Base-by-base conservation (phyloP, 2,113 vertebrate genomes). In the Atherinomorus stipes region DNA sequence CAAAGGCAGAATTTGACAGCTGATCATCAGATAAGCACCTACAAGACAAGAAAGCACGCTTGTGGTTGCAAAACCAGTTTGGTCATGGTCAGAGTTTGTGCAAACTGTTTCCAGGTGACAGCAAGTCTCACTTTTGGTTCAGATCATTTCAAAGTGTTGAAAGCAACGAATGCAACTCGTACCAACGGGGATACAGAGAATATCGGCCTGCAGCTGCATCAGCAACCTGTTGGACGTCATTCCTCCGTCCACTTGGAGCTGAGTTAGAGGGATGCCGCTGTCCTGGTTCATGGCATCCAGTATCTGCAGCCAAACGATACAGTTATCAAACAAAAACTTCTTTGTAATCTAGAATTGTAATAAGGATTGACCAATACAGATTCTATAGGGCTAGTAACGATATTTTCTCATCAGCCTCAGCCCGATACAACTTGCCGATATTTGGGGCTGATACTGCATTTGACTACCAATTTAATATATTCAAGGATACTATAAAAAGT, bases 131-230 rank as follows among this genome's bases (percentile, higher is more conserved):
- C 31, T 34, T 28, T 6, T 34, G 31, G 5, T 34, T 34, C 31
- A 34, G 28, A 28, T 28, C 28, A 28, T 28, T 4, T 28, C 28
- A 28, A 28, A 11, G 37, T 54, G 13, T 28, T 9, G 13, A 45
- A 3, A 7, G 1, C 1, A 56, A 2, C 12, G 0, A 37, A 38
- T 1, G 31, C 4, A 4, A 21, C 25, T 68, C 96, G 93, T 82
- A 98, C 97, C 97, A 38, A 98, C 97, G 50, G 96, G 96, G 86
- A 98, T 98, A 83, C 95, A 96, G 7, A 98, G 96, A 78, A 98
- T 97, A 67, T 98, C 97, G 6, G 97, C 94, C 67, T 98, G 97
- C 42, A 98, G 95, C 81, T 98, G 97, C 97, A 98, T 98, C 37
- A 98, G 95, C 79, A 97, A 84, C 81, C 93, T 94, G 88, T 97